Conservation (phyloP, 1,140 invertebrate genomes). For the Archegozetes longisetosus region DNA sequence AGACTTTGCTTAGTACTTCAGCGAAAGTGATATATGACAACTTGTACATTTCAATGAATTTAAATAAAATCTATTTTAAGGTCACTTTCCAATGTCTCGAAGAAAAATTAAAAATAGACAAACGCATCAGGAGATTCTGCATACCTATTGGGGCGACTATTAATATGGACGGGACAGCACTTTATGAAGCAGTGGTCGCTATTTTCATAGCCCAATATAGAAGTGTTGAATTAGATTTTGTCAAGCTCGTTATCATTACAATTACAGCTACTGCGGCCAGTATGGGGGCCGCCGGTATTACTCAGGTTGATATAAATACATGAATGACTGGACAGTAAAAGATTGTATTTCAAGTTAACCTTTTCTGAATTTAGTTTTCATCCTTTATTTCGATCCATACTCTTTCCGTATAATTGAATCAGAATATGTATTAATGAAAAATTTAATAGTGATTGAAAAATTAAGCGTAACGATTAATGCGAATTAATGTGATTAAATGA, state of each 20-base stretch:
- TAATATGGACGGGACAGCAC: slow-evolving; percentile 88
- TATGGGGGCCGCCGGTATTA: slow-evolving; percentile 89
- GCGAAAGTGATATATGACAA: too few species aligned
- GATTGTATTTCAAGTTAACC: too few species aligned
- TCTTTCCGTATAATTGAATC: neutral
- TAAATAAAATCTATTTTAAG: slow-evolving; percentile 32
- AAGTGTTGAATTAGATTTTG: slow-evolving; percentile 52
- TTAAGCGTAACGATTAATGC: neutral
- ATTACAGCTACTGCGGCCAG: slow-evolving; percentile 85
- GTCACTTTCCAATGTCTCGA: slow-evolving; percentile 81
- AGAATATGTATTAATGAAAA: neutral
- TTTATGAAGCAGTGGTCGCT: slow-evolving; percentile 87
- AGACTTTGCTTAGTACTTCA: too few species aligned
- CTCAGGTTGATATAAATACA: slow-evolving; percentile 38
- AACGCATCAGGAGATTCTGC: slow-evolving; percentile 78
- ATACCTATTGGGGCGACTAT: slow-evolving; percentile 90
- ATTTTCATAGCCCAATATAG: slow-evolving; percentile 86
- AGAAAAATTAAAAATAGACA: slow-evolving; percentile 69
- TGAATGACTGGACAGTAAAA: too few species aligned
- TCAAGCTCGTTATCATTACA: slow-evolving; percentile 71
- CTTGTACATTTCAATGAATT: too few species aligned
- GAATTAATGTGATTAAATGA: slow-evolving; percentile 5
- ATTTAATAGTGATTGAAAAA: neutral
- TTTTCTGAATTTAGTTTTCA: too few species aligned
- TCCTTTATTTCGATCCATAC: too few species aligned